Evolutionary conservation across 2,797 vertebrate species (phyloP).

Genomic region (Selene dorsalis): DNA sequence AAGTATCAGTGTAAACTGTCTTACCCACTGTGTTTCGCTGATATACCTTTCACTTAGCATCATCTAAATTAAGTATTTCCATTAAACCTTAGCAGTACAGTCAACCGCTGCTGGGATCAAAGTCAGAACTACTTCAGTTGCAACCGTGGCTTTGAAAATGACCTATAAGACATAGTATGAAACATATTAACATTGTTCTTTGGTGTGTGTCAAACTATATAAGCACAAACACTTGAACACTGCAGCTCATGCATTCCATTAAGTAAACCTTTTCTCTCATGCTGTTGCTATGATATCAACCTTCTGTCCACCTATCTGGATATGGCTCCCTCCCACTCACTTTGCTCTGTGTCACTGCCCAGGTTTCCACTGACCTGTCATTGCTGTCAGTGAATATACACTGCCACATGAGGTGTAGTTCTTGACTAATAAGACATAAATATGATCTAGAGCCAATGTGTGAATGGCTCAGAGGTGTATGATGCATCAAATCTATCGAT

Average conservation of each 20-base stretch:
- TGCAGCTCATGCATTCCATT: slow-evolving; percentile 19
- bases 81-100: background rate
- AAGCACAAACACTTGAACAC: background rate
- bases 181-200: background rate
- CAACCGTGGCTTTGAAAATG: background rate
- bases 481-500: background rate
- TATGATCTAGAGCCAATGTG: background rate
- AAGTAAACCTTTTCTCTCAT: slow-evolving; percentile 20
- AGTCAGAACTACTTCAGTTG: background rate
- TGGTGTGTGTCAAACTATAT: background rate
- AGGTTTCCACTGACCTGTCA: slow-evolving; percentile 23
- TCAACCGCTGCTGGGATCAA: background rate
- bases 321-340: slow-evolving; percentile 6
- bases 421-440: background rate
- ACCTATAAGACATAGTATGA: background rate
- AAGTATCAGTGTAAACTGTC: background rate
- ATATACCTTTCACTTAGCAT: background rate
- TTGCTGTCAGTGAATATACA: background rate
- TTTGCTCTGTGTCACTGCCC: background rate
- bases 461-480: background rate
- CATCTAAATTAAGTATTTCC: background rate
- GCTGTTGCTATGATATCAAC: slow-evolving; percentile 63
- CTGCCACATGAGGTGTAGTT: background rate
- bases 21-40: background rate
- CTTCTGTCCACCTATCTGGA: slow-evolving; percentile 4